phyloP scores from a whole-genome alignment of 1,140 invertebrate species.

The Caenorhabditis elegans region WBcel235 BX284604.4:10230001-10230500 shows the following conservation, averaged over 20 bases:
- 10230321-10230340: neutral
- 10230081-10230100: too few species aligned
- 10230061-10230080: neutral
- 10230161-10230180: neutral
- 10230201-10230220: neutral
- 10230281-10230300: neutral
- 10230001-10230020: neutral
- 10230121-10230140: neutral
- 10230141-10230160: neutral
- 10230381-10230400: neutral
- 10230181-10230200: neutral
- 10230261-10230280: neutral
- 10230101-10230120: neutral
- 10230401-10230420: neutral
- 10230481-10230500: neutral
- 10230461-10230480: neutral
- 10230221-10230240: conserved; percentile 19
- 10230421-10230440: neutral
- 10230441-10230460: neutral
- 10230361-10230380: neutral
- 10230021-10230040: neutral
- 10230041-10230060: neutral
- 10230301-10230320: neutral
- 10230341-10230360: neutral
- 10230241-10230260: neutral